Conservation (phyloP, 2,888 invertebrate species). For the Limenitis camilla region DNA sequence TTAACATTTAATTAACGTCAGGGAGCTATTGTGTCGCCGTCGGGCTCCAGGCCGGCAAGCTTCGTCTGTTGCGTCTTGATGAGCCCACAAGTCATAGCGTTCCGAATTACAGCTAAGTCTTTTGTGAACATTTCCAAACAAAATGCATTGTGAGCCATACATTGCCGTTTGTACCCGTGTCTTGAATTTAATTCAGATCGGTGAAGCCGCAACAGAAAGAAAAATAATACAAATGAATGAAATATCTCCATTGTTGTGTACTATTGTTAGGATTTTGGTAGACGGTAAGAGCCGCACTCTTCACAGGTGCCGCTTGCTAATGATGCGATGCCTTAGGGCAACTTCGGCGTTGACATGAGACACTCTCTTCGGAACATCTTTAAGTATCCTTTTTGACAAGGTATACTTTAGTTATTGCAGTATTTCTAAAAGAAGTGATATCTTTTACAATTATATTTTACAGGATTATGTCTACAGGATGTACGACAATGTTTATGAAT, state of each 20-base stretch:
- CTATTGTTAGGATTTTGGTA: conserved; percentile 28
- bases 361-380: conserved; percentile 40
- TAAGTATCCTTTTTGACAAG: conserved; percentile 35
- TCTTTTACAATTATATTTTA: background rate
- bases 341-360: conserved; percentile 39
- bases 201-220: conserved; percentile 21
- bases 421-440: conserved; percentile 6
- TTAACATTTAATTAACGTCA: conserved; percentile 75
- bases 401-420: conserved; percentile 22
- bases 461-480: too few species aligned
- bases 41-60: conserved; percentile 49
- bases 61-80: conserved; percentile 47
- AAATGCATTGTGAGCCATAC: conserved; percentile 26
- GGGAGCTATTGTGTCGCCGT: conserved; percentile 65
- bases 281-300: conserved; percentile 30
- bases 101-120: conserved; percentile 49
- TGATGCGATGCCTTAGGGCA: conserved; percentile 41
- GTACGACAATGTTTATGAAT: too few species aligned
- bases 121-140: conserved; percentile 20
- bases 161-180: conserved; percentile 25
- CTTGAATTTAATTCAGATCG: background rate
- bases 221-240: conserved; percentile 13
- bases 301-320: conserved; percentile 49
- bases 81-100: conserved; percentile 53
- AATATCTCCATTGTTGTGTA: conserved; percentile 27